phyloP scores from a whole-genome alignment of 37 sponge, comb jelly and placozoan species.

The Axinella damicornis region DNA sequence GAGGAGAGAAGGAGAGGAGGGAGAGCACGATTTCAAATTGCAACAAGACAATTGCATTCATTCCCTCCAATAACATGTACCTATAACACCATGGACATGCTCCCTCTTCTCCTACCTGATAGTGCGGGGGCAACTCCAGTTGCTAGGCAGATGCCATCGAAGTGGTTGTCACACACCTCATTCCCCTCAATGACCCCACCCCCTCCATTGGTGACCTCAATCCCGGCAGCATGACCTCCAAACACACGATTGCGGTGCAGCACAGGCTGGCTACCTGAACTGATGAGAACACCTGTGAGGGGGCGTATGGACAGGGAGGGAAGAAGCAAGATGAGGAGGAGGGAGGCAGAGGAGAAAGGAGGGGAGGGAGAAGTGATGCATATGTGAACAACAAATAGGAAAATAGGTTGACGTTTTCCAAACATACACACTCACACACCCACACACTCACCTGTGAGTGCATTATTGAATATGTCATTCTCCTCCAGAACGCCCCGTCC shows the following conservation, averaged over 20 bases:
- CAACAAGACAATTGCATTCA: too few species aligned
- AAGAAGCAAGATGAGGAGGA: not conserved
- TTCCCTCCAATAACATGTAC: too few species aligned
- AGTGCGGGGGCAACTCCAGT: slow-evolving; percentile 74
- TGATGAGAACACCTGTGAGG: slow-evolving; percentile 75
- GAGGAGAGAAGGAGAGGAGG: too few species aligned
- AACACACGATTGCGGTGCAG: slow-evolving; percentile 68
- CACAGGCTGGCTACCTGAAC: slow-evolving; percentile 73
- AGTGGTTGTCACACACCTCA: slow-evolving; percentile 82
- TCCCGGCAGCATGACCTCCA: slow-evolving; percentile 73
- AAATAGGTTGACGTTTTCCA: too few species aligned
- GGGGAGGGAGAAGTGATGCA: too few species aligned
- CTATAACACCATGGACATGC: too few species aligned
- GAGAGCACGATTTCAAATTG: too few species aligned
- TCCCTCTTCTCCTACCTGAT: slow-evolving; percentile 27
- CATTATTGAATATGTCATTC: slow-evolving; percentile 85
- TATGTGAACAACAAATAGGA: too few species aligned
- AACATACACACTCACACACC: not conserved
- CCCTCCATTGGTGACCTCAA: slow-evolving; percentile 83
- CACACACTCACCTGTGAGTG: slow-evolving; percentile 62
- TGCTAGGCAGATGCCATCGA: slow-evolving; percentile 80
- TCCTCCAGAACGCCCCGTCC: slow-evolving; percentile 84
- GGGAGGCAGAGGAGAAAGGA: too few species aligned
- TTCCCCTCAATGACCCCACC: slow-evolving; percentile 78
- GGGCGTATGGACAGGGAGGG: not conserved